These are phyloP conservation scores for Eristalis pertinax DNA, from an alignment of 2,888 invertebrate genomes.

Conservation along the genomic window DNA sequence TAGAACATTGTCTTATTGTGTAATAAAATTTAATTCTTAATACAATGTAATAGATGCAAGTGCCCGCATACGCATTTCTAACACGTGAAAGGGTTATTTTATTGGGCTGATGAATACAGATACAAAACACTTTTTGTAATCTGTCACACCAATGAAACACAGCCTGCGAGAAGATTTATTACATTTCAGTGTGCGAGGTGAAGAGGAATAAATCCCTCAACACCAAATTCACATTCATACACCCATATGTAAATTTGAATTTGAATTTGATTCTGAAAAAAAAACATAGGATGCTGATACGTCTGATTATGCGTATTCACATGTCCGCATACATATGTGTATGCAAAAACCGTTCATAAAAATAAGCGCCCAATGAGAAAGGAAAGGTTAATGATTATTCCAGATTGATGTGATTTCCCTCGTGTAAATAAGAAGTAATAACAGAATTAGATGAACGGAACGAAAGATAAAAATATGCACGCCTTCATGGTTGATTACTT, in stretches of 20 bases:
- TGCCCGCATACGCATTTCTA: not conserved
- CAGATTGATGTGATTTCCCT: not conserved
- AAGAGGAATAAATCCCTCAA: not conserved
- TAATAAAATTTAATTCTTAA: not conserved
- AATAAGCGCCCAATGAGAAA: not conserved
- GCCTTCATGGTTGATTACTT: not conserved
- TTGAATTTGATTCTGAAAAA: not conserved
- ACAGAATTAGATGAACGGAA: not conserved
- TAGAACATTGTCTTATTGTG: too few relatives aligned
- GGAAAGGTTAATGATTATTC: not conserved
- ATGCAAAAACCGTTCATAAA: not conserved
- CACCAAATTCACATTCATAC: not conserved
- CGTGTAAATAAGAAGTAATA: not conserved
- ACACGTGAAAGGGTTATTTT: not conserved
- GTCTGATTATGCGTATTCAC: not conserved
- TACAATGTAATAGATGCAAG: not conserved
- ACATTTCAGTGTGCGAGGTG: not conserved
- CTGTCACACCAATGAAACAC: not conserved
- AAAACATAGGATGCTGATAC: not conserved
- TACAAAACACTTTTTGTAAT: not conserved
- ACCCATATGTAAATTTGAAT: not conserved
- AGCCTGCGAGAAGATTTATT: not conserved
- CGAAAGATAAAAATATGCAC: not conserved
- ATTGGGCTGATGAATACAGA: not conserved
- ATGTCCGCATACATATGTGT: not conserved